phyloP scores from a whole-genome alignment of 2,888 invertebrate species.

The Dione juno region DNA sequence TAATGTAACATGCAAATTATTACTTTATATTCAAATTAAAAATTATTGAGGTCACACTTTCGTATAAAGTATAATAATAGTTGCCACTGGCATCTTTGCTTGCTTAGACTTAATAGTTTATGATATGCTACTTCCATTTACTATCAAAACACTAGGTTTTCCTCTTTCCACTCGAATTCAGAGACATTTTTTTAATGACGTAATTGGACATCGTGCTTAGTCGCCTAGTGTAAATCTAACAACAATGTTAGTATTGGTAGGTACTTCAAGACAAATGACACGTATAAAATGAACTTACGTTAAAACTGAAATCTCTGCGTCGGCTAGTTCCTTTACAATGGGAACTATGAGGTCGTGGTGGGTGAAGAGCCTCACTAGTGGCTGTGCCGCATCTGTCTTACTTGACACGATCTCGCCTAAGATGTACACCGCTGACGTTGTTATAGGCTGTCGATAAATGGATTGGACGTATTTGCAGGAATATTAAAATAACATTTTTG shows the following conservation, averaged over 20 bases:
- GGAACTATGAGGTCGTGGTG: conserved; percentile 93
- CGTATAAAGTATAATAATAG: background rate
- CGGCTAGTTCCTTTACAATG: conserved; percentile 91
- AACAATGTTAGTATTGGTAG: no score
- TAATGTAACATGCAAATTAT: conserved; percentile 14
- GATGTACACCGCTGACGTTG: conserved; percentile 91
- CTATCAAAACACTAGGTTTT: no score
- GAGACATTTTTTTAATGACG: no score
- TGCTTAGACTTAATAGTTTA: no score
- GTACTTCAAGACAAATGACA: no score
- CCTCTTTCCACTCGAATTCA: no score
- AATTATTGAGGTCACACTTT: conserved; percentile 23
- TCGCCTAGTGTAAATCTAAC: no score
- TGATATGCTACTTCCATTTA: no score
- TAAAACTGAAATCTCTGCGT: conserved; percentile 94
- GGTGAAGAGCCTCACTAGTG: conserved; percentile 92
- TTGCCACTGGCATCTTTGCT: no score
- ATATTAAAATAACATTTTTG: no score
- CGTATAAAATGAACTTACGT: conserved; percentile 85
- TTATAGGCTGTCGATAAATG: conserved; percentile 85
- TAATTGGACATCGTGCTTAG: no score
- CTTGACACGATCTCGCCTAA: conserved; percentile 93
- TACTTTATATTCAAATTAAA: conserved; percentile 16
- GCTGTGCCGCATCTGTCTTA: conserved; percentile 95
- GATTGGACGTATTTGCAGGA: no score